phyloP scores from a whole-genome alignment of 2,888 invertebrate genomes.

The Crioceris asparagi region DNA sequence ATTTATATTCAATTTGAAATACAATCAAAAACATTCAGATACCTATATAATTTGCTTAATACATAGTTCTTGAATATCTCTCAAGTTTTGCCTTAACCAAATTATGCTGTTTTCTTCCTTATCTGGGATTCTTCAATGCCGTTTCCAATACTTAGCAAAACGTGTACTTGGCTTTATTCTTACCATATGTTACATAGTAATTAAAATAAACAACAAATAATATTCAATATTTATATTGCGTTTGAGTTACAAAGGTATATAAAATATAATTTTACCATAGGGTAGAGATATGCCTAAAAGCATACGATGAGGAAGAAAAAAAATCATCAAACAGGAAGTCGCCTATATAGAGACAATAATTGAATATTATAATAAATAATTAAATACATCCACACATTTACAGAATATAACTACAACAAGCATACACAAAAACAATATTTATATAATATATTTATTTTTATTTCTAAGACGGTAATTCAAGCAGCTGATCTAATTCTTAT shows the following conservation, averaged over 20 bases:
- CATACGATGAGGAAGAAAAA: slow-evolving; percentile 5
- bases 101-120: too few species aligned
- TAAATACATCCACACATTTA: slow-evolving; percentile 19
- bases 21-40: too few species aligned
- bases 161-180: too few species aligned
- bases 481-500: too few species aligned
- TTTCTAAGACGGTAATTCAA: slow-evolving; percentile 1
- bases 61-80: too few species aligned
- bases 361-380: slow-evolving; percentile 3
- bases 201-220: neutral
- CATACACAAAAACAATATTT: slow-evolving; percentile 1
- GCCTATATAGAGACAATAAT: neutral
- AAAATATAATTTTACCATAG: slow-evolving; percentile 21
- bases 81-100: too few species aligned
- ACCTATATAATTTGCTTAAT: too few species aligned
- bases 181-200: too few species aligned
- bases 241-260: slow-evolving; percentile 22
- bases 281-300: slow-evolving; percentile 13
- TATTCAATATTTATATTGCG: slow-evolving; percentile 17
- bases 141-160: too few species aligned
- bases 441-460: slow-evolving; percentile 1
- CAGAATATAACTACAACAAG: slow-evolving; percentile 8
- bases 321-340: slow-evolving; percentile 8
- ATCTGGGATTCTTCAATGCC: too few species aligned
- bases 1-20: too few species aligned